Evolutionary conservation across 2,113 vertebrate species (phyloP).

Genomic region (Reinhardtius hippoglossoides): DNA sequence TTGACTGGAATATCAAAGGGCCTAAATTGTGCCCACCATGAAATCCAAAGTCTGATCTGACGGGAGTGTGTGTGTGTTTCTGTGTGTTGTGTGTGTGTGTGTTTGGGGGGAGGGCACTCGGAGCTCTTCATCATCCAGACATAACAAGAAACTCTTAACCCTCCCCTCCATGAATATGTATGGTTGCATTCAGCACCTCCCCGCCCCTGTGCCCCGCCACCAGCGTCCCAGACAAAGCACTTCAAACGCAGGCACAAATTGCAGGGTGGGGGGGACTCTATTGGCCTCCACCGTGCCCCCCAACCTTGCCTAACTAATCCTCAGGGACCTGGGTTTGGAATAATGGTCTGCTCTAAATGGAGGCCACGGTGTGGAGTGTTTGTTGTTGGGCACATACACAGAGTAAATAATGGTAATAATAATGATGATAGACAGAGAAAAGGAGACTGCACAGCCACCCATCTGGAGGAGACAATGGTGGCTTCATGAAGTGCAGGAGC

Average conservation of each 20-base stretch:
- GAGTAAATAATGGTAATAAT: slow-evolving; percentile 25
- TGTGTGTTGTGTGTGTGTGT: no score
- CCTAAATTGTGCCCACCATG: slow-evolving; percentile 40
- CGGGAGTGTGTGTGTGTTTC: background rate
- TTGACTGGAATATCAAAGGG: slow-evolving; percentile 59
- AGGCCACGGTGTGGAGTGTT: slow-evolving; percentile 18
- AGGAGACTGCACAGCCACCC: slow-evolving; percentile 34
- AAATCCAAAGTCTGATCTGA: slow-evolving; percentile 36
- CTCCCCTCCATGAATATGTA: slow-evolving; percentile 77
- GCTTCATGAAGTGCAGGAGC: slow-evolving; percentile 56
- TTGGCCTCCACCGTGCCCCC: slow-evolving; percentile 64
- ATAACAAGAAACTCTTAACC: slow-evolving; percentile 73
- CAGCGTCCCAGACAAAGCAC: slow-evolving; percentile 79
- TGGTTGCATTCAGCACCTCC: slow-evolving; percentile 37
- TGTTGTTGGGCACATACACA: slow-evolving; percentile 40
- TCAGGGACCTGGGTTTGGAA: slow-evolving; percentile 60
- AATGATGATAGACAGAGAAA: slow-evolving; percentile 35
- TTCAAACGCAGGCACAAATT: slow-evolving; percentile 75
- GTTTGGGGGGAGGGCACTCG: slow-evolving; percentile 3
- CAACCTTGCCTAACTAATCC: slow-evolving; percentile 65
- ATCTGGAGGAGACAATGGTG: slow-evolving; percentile 57
- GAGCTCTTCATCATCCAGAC: slow-evolving; percentile 62
- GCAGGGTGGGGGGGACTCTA: slow-evolving; percentile 33
- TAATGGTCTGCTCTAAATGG: slow-evolving; percentile 63
- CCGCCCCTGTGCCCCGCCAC: slow-evolving; percentile 55